These are phyloP conservation scores for Tetramorium alpestre DNA, from an alignment of 1,140 invertebrate genomes.

Conservation along the genomic window DNA sequence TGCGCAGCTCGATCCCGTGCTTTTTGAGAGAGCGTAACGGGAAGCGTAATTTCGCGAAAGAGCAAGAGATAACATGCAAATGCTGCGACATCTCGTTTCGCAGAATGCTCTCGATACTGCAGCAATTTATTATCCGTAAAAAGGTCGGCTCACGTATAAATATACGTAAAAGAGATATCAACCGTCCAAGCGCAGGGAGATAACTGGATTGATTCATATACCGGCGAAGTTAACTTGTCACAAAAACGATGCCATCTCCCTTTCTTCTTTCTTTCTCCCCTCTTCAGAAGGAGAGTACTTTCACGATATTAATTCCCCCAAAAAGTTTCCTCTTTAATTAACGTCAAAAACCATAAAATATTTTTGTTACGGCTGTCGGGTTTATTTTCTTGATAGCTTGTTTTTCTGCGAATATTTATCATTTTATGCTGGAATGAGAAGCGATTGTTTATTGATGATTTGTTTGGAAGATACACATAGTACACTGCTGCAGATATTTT, in stretches of 20 bases:
- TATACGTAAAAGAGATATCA: slow-evolving; percentile 17
- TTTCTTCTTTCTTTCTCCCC: not conserved
- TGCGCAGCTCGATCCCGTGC: slow-evolving; percentile 27
- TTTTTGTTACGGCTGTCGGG: not conserved
- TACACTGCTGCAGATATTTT: not conserved
- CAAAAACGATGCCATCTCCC: not conserved
- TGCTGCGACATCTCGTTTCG: slow-evolving; percentile 49
- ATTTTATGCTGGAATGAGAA: not conserved
- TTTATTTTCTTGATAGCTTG: not conserved
- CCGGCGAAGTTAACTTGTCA: not conserved
- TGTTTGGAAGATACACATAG: not conserved
- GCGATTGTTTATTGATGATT: not conserved
- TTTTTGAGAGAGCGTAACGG: slow-evolving; percentile 46
- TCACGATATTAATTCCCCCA: not conserved
- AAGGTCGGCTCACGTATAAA: slow-evolving; percentile 25
- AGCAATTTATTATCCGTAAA: slow-evolving; percentile 51
- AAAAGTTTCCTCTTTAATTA: not conserved
- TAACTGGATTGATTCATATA: slow-evolving; percentile 47
- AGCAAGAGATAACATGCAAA: slow-evolving; percentile 53
- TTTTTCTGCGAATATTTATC: not conserved
- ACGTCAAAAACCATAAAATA: not conserved
- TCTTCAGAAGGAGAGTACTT: not conserved
- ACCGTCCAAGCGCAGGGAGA: not conserved
- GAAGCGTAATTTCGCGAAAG: slow-evolving; percentile 45
- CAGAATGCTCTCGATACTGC: slow-evolving; percentile 47